Evolutionary conservation across 2,113 vertebrate genomes (phyloP).

Genomic region (Canis aureus): DNA sequence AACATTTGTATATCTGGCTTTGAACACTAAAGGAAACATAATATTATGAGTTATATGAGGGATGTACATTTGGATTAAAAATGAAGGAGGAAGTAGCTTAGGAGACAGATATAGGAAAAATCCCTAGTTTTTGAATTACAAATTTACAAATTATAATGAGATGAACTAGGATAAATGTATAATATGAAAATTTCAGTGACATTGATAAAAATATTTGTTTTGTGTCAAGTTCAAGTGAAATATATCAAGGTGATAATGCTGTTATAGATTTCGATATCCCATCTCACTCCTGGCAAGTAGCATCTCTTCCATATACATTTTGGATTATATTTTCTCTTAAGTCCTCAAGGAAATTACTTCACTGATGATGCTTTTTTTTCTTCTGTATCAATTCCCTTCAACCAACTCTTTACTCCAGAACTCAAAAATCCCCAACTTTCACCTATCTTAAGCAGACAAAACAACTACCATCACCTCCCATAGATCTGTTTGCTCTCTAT

Average conservation of each 20-base stretch:
- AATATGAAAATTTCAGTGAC: neutral
- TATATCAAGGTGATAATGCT: neutral
- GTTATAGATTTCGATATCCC: too few species aligned
- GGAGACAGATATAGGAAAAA: neutral
- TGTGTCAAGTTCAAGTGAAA: neutral
- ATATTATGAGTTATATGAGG: neutral
- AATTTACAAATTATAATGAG: neutral
- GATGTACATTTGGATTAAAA: neutral
- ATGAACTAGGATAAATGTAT: neutral
- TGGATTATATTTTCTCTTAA: neutral
- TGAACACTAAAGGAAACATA: neutral
- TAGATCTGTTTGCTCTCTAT: neutral
- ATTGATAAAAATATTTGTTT: conserved; percentile 2
- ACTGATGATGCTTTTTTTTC: neutral
- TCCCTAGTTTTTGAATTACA: neutral
- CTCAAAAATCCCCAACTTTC: neutral
- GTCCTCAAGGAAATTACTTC: neutral
- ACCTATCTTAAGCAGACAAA: neutral
- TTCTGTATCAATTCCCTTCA: neutral
- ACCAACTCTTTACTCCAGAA: neutral
- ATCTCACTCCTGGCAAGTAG: neutral
- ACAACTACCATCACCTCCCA: neutral
- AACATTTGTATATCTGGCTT: neutral
- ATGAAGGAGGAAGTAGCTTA: neutral
- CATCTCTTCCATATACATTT: neutral